Base-by-base conservation (phyloP, 2,888 invertebrate species). In the Scaptomyza parva region DNA sequence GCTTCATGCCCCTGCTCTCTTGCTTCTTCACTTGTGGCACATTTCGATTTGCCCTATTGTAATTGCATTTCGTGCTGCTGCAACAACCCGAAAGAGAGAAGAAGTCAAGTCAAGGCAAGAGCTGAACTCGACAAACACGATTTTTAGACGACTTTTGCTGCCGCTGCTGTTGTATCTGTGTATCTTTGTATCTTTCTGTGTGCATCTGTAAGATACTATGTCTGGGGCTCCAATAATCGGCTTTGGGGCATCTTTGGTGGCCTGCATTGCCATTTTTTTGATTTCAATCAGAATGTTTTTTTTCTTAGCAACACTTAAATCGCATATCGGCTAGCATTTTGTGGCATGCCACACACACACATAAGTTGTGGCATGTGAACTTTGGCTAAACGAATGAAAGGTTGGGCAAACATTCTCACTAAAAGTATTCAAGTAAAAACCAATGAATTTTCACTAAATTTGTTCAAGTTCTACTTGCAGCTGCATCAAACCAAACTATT, bases 51-150 rank as follows among this genome's bases (percentile, higher is more conserved):
- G 70, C 68, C 73, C 89, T 78, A 79, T 76, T 78, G 79, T 89
- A 87, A 87, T 87, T 89, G 82, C 89, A 89, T 84, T 89, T 89
- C 84, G 88, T 86, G 85, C 81, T 70, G 74, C 64, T 86, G 85
- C 81, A 69, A 72, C 64, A 83, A 70, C 66, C 66, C 70, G 67
- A 59, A 79, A 4, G 7, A 70, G 74, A 11, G 26, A 2, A 40
- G 20, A 24, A 61, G 63, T 60, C 64, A 58, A 80, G 63, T 57
- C 78, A 53, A 64, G 54, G 55, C 66, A 9, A 51, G 33, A 26
- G 44, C 24, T 44, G 41, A 33, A 0, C 39, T 55, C 35, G 43
- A 24, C 64, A 58, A 67, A 80, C 77, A 78, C 84, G 84, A 84
- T 63, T 78, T 63, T 26, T 48, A 55, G 50, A 45, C 40, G 51